Base-by-base conservation (phyloP, 2,113 vertebrate species). In the Ophiodon elongatus region DNA sequence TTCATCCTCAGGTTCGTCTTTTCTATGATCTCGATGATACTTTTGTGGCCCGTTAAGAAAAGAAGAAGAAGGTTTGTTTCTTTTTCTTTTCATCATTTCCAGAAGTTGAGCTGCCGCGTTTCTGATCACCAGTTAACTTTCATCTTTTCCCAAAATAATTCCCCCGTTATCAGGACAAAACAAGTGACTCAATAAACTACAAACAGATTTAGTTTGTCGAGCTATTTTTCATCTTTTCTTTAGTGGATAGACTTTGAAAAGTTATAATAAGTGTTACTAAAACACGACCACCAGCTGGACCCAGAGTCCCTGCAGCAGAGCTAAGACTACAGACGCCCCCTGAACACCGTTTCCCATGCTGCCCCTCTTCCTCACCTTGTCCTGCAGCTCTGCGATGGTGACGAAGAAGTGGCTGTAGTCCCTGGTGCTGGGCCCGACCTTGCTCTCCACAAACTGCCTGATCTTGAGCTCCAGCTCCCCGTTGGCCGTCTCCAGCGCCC, bases 381-480 rank as follows among this genome's bases (percentile, higher is more conserved):
- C 76, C 59, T 93, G 91, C 50, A 95, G 23, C n/a, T 95, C 91
- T 0, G 7, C 14, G 85, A 96, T 95, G 70, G 78, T 88, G 69
- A 0, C 37, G 2, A 76, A 78, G 83, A 80, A 95, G 69, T 0
- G 23, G 10, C 33, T 71, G 89, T 85, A 80, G 90, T 96, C 91
- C 0, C 82, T 27, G 80, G 13, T 25, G 47, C 59, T 0, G 0
- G 89, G 92, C 0, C 73, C 71, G 0, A 60, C 68, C 70, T 82
- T 92, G 85, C 41, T 89, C 7, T 95, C 95, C 57, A 96, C 21
- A 19, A 87, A 95, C 88, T 92, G 63, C 0, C 79, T 47, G 84
- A 96, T 96, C 88, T 96, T 95, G 76, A 93, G 72, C 92, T 96
- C 95, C 86, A 96, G 90, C 1, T 95, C 93, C 0, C 70, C 64